Conservation (phyloP, 2,113 vertebrate species). For the Gymnogyps californianus region DNA sequence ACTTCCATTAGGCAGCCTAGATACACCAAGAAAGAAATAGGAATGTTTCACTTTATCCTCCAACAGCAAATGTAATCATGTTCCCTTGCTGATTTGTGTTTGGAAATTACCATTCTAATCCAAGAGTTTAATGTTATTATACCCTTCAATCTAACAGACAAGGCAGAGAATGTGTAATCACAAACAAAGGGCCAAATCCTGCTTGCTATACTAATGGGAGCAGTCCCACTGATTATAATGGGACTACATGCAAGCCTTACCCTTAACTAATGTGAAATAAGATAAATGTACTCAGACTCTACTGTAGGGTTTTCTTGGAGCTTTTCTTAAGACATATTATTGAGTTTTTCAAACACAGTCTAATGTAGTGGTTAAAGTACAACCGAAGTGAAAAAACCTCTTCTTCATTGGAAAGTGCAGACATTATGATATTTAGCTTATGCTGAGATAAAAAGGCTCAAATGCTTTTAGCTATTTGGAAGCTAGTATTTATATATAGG, state of each 20-base stretch:
- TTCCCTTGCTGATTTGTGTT: slow-evolving; percentile 65
- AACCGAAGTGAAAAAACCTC: neutral
- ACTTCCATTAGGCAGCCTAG: slow-evolving; percentile 30
- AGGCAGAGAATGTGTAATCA: slow-evolving; percentile 64
- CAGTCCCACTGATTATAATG: slow-evolving; percentile 48
- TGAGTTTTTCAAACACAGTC: neutral
- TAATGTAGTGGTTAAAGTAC: neutral
- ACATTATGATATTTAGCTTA: neutral
- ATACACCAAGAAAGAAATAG: slow-evolving; percentile 45
- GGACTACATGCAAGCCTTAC: slow-evolving; percentile 16
- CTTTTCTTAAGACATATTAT: neutral
- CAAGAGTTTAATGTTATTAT: slow-evolving; percentile 75
- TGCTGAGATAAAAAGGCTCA: neutral
- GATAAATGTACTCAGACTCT: slow-evolving; percentile 2
- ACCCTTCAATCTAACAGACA: slow-evolving; percentile 58
- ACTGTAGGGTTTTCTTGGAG: neutral
- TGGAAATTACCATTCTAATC: slow-evolving; percentile 75
- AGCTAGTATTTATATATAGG: neutral
- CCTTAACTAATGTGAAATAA: slow-evolving; percentile 52
- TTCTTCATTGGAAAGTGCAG: neutral
- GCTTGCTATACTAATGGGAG: slow-evolving; percentile 43
- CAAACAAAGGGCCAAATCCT: slow-evolving; percentile 58
- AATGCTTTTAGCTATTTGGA: neutral
- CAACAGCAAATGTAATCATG: slow-evolving; percentile 64
- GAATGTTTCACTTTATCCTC: slow-evolving; percentile 53